These are phyloP conservation scores for Sebastes hubbsi DNA, from an alignment of 2,797 vertebrate genomes.

Conservation along the genomic window DNA sequence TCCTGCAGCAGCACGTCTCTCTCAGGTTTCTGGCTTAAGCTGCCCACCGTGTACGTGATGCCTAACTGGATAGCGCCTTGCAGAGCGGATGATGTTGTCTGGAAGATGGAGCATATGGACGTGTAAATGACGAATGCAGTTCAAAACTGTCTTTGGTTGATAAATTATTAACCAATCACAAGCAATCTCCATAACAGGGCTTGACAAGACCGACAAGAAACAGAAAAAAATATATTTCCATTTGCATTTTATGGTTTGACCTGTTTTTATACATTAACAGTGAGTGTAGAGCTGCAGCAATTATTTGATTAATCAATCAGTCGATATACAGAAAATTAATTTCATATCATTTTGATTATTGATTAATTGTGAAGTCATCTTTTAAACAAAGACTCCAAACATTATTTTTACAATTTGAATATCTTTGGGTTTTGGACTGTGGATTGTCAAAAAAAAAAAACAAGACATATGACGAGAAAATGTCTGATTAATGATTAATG, in stretches of 20 bases:
- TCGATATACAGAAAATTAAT: background rate
- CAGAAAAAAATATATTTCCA: background rate
- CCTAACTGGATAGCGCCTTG: slow-evolving; percentile 96
- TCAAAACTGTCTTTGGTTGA: background rate
- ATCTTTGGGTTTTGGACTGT: background rate
- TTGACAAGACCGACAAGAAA: background rate
- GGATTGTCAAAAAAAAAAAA: background rate
- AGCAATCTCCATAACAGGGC: background rate
- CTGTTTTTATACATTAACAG: background rate
- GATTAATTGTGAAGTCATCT: background rate
- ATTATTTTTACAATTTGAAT: background rate
- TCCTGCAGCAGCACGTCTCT: slow-evolving; percentile 97
- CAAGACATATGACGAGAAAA: background rate
- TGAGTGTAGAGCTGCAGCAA: background rate
- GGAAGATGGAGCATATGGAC: slow-evolving; percentile 11
- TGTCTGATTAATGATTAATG: background rate
- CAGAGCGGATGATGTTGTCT: slow-evolving; percentile 95
- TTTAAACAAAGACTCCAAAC: background rate
- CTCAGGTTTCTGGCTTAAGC: slow-evolving; percentile 93
- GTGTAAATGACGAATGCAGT: background rate
- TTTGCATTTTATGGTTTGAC: background rate
- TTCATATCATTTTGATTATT: background rate
- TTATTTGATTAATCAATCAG: background rate
- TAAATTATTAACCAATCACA: background rate
- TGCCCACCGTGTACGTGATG: slow-evolving; percentile 94